phyloP scores from a whole-genome alignment of 2,113 vertebrate genomes.

The Merops nubicus region DNA sequence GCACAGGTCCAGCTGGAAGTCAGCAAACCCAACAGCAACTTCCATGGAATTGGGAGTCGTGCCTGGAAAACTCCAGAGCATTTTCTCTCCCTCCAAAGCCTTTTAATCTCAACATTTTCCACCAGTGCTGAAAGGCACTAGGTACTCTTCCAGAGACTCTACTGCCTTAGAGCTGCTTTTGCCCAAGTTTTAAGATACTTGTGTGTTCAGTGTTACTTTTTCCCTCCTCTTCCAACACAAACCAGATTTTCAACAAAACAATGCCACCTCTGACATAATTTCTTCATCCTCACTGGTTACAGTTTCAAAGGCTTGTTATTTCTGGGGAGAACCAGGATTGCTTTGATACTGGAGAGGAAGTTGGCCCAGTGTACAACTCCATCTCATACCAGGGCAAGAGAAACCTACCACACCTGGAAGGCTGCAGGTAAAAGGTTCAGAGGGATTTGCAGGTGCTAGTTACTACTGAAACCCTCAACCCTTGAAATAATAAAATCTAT shows the following conservation, averaged over 20 bases:
- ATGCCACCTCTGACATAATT: fast-evolving
- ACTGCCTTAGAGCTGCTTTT: not conserved
- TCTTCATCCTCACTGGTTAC: not conserved
- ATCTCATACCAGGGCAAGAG: not conserved
- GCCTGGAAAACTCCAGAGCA: not conserved
- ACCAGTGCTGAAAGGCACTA: not conserved
- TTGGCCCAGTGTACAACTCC: not conserved
- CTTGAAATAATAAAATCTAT: not conserved
- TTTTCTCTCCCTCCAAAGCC: not conserved
- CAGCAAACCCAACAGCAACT: not conserved
- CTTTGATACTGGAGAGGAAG: not conserved
- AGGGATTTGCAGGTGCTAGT: not conserved
- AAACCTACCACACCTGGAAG: not conserved
- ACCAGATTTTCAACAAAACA: not conserved
- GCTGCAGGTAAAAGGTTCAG: not conserved
- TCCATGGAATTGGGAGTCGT: not conserved
- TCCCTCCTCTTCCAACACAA: not conserved
- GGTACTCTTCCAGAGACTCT: not conserved
- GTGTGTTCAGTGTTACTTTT: not conserved
- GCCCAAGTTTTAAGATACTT: not conserved
- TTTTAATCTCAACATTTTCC: not conserved
- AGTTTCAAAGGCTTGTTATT: not conserved
- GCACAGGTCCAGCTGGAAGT: not conserved
- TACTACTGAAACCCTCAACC: not conserved
- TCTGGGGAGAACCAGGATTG: not conserved